Base-by-base conservation (phyloP, 1,140 invertebrate genomes). In the Trachelipus rathkii region DNA sequence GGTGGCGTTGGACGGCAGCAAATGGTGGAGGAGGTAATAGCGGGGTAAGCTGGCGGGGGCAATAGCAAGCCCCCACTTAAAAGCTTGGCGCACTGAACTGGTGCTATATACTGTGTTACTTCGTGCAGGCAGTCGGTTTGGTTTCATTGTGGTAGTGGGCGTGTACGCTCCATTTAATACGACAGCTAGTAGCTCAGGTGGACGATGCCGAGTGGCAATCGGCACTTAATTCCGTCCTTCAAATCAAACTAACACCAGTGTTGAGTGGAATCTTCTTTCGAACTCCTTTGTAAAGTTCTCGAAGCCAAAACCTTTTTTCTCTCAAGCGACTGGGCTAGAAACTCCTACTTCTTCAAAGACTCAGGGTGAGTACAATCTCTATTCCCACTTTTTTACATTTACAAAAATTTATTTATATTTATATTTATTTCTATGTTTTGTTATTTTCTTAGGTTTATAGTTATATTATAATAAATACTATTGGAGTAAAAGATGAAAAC, bases 291-390 rank as follows among this genome's bases (percentile, higher is more conserved):
- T 89, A 97, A 97, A 91, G 94, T 98, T 85, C 92, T 97, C 84
- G 96, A 99, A n/a, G n/a, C 88, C 96, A 98, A 88, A 96, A 96
- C 87, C 89, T n/a, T n/a, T 98, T 78, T 98, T 98, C 88, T 93
- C 95, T 69, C 95, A 97, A 88, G 96, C 81, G 96, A 98, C 86
- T 99, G 96, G 96, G 96, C 96, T 85, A 89, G 96, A 83, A 97
- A 96, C 86, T 97, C 95, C 73, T 89, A 94, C 82, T 98, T 97
- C 90, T 98, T 98, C 89, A 98, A 97, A 88, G 96, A 99, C 90
- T 98, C 86, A 97, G 97, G 94, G 96, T 98, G 88, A 89, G 90
- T 88, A 84, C 83, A 74, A n/a, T 70, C 60, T n/a, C n/a, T n/a
- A n/a, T 46, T 10, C 10, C 70, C 73, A 10, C 8, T 24, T 46